Conservation (phyloP, 1,140 invertebrate species). For the Eupeodes corollae region DNA sequence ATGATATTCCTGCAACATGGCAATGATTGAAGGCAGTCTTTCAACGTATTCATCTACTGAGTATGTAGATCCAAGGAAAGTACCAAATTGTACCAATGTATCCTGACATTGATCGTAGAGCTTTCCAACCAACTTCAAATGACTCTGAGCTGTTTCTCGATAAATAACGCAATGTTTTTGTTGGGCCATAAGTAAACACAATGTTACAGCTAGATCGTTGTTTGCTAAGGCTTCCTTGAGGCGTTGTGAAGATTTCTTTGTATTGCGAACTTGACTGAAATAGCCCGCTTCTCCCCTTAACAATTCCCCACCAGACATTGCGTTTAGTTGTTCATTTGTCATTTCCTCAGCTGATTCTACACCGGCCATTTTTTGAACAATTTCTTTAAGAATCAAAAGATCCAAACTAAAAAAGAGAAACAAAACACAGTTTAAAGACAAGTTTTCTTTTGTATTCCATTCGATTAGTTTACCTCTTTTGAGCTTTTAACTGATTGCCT, state of each 20-base stretch:
- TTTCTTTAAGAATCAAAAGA: conserved; percentile 90
- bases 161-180: conserved; percentile 90
- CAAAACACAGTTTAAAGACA: not conserved
- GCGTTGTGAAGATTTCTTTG: conserved; percentile 89
- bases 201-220: conserved; percentile 81
- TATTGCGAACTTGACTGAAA: conserved; percentile 93
- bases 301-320: conserved; percentile 92
- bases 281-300: conserved; percentile 91
- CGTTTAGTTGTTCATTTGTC: conserved; percentile 90
- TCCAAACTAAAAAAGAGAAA: conserved; percentile 58
- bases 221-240: conserved; percentile 85
- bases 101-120: conserved; percentile 89
- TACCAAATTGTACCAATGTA: conserved; percentile 94
- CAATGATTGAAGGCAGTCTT: conserved; percentile 76
- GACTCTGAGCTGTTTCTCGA: conserved; percentile 72
- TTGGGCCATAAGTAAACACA: conserved; percentile 93
- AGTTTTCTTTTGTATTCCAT: not conserved
- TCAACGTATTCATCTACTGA: conserved; percentile 90
- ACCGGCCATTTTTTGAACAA: conserved; percentile 98
- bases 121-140: conserved; percentile 83
- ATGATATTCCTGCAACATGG: conserved; percentile 84
- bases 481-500: conserved; percentile 90
- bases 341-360: conserved; percentile 95
- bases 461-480: conserved; percentile 72
- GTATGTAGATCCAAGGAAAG: conserved; percentile 84